Percentiles rank a stretch among this genome's conserved stretches.
Evolutionary conservation across 1,140 invertebrate genomes (phyloP).

Genomic region (Drosophila punjabiensis): DNA sequence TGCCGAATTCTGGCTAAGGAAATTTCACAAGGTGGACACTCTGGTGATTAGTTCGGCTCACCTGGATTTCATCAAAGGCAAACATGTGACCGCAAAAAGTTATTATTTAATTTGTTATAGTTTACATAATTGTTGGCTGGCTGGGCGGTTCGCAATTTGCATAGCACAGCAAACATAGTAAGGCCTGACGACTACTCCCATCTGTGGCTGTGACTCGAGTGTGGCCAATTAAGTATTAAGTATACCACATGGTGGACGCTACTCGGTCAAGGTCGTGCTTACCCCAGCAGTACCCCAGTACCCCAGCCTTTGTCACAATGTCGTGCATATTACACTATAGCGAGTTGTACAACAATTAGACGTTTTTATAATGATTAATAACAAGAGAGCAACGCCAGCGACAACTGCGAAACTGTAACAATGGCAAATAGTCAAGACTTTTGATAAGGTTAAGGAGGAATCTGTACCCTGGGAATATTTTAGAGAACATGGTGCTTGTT

Average conservation of each 20-base stretch:
- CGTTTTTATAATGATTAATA: conserved; percentile 42
- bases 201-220: conserved; percentile 42
- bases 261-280: conserved; percentile 71
- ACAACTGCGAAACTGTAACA: conserved; percentile 68
- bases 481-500: background rate
- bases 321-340: conserved; percentile 64
- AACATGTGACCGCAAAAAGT: conserved; percentile 35
- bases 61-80: conserved; percentile 29
- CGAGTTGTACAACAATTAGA: conserved; percentile 27
- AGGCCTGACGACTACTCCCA: conserved; percentile 42
- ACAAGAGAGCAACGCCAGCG: conserved; percentile 21
- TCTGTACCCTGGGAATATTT: conserved; percentile 16
- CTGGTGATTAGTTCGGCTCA: conserved; percentile 7
- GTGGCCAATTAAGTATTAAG: conserved; percentile 66
- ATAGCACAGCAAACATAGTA: conserved; percentile 9
- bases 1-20: conserved; percentile 8
- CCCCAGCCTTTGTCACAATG: conserved; percentile 58
- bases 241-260: conserved; percentile 74
- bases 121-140: conserved; percentile 70
- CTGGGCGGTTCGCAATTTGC: conserved; percentile 42
- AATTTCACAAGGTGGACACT: conserved; percentile 28
- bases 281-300: conserved; percentile 22
- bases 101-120: conserved; percentile 61
- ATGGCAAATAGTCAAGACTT: conserved; percentile 39
- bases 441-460: background rate